Base-by-base conservation (phyloP, 2,797 vertebrate species). In the Catamblyrhynchus diadema region DNA sequence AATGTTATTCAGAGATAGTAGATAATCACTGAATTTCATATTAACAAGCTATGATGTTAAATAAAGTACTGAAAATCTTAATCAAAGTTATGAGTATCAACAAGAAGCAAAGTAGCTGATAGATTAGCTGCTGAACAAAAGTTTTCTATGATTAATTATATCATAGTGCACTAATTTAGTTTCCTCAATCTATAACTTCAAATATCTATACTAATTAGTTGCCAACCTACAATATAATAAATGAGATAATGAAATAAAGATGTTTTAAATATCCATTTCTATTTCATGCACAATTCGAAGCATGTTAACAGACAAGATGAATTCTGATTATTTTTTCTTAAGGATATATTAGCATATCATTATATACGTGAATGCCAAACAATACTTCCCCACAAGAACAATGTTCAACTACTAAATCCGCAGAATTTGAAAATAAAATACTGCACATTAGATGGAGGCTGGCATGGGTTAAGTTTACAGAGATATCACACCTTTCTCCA, bases 91-190 rank as follows among this genome's bases (percentile, higher is more conserved):
- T 6, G n/a, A 96, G 88, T 54, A 83, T 81, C 86, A 95, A 93
- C 81, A 96, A 91, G 79, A 83, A 95, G 89, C 1, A 1, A 92
- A 92, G 86, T 57, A 92, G 86, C 69, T 96, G 90, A 91, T 60
- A 95, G 80, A 93, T 95, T 87, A 94, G 70, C 65, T 81, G 44
- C 81, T 72, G 81, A 94, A 92, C 61, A 78, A 86, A 92, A 95
- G 78, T 96, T 94, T 93, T 90, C 57, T 51, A 6, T 93, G 92
- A 96, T 92, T 94, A 95, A 96, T 96, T 85, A 79, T 67, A 59
- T 90, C 74, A 86, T 25, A 65, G 79, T 5, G 4, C 53, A 84
- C 69, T 89, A 90, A 92, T 96, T 94, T 83, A 89, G 86, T 92
- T 96, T 91, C 72, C 86, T 86, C 37, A 0, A 93, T 88, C 72